These are phyloP conservation scores for Octodon degus DNA, from an alignment of 2,113 vertebrate species.

Conservation along the genomic window DNA sequence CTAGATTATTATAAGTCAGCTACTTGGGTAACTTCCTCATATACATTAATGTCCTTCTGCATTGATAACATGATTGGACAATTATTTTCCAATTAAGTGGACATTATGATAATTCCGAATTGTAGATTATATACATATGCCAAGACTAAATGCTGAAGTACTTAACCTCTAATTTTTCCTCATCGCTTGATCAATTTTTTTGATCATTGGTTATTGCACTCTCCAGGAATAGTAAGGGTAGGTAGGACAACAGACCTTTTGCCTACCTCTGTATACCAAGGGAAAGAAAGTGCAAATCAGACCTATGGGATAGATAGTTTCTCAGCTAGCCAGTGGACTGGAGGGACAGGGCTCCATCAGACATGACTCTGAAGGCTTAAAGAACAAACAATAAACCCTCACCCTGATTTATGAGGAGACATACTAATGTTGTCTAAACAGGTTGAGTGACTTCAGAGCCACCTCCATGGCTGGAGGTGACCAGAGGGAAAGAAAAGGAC, in stretches of 20 bases:
- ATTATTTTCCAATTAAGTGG: constrained; percentile 16
- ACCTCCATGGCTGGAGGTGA: neutral
- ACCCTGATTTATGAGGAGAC: neutral
- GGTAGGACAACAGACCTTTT: neutral
- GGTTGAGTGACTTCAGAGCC: neutral
- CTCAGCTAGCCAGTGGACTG: neutral
- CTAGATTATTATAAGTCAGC: neutral
- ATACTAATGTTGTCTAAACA: neutral
- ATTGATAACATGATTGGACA: neutral
- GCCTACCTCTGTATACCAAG: neutral
- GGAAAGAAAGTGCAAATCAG: neutral
- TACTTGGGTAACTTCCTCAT: neutral
- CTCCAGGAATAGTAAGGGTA: neutral
- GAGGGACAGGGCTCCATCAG: too few relatives aligned
- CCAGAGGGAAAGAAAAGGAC: neutral
- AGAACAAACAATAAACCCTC: neutral
- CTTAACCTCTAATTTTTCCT: neutral
- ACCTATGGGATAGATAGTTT: neutral
- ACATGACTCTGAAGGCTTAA: neutral
- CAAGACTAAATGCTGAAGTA: neutral
- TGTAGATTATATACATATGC: neutral
- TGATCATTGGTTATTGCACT: neutral
- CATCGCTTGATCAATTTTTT: neutral
- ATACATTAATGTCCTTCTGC: constrained; percentile 32
- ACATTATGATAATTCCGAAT: neutral